phyloP scores from a whole-genome alignment of 2,797 vertebrate genomes.

The Molossus alvarezi region DNA sequence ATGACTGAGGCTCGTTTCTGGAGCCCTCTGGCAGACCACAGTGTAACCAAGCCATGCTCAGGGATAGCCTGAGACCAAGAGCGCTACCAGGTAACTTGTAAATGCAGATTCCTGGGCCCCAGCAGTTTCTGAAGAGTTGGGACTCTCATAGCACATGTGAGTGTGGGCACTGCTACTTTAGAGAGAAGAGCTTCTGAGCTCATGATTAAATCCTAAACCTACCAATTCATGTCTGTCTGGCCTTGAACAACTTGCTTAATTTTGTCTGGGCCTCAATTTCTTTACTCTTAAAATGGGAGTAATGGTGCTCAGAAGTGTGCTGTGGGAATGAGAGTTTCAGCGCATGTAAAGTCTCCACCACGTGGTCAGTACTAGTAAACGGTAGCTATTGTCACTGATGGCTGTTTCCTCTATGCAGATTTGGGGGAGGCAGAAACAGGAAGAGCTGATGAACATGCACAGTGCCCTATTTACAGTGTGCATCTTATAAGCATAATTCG shows the following conservation, averaged over 20 bases:
- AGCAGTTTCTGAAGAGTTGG: neutral
- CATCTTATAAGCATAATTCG: neutral
- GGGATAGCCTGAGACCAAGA: neutral
- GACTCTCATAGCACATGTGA: neutral
- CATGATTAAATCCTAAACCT: neutral
- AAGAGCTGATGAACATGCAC: too few relatives aligned
- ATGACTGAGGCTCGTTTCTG: neutral
- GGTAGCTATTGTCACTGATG: too few relatives aligned
- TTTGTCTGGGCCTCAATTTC: neutral
- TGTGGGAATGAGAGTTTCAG: neutral
- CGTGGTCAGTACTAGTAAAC: neutral
- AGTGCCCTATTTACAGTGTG: neutral
- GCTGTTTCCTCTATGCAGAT: neutral
- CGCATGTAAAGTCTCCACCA: neutral
- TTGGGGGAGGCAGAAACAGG: too few relatives aligned
- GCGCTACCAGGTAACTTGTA: neutral
- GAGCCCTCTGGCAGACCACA: neutral
- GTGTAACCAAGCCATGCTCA: neutral
- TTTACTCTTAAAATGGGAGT: neutral
- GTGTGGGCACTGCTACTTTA: neutral
- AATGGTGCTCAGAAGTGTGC: too few relatives aligned
- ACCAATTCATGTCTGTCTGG: neutral
- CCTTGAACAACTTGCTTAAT: neutral
- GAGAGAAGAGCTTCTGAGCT: neutral
- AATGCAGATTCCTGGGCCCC: neutral